Percentiles rank a stretch among this genome's conserved stretches.
Conservation (phyloP, 1,140 invertebrate species). For the Drosophila guanche region DNA sequence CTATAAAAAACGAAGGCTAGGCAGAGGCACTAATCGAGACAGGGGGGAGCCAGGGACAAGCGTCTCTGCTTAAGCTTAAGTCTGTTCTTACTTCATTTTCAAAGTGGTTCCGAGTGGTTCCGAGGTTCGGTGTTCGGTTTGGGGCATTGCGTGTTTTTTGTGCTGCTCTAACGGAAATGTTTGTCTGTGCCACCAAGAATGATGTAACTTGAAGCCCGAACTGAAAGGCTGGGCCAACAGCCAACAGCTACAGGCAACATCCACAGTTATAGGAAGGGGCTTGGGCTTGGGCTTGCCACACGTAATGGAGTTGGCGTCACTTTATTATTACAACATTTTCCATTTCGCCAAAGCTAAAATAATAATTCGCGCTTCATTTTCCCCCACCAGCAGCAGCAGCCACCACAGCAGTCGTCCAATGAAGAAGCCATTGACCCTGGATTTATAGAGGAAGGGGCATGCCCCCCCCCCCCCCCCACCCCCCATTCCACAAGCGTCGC, state of each 20-base stretch:
- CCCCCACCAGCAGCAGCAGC: slow-evolving; percentile 41
- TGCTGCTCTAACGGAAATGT: slow-evolving; percentile 54
- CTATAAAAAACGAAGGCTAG: slow-evolving; percentile 45
- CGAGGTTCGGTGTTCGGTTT: not conserved
- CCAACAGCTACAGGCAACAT: not conserved
- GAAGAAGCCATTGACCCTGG: slow-evolving; percentile 48
- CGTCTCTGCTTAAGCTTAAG: slow-evolving; percentile 21
- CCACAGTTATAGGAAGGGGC: slow-evolving; percentile 25
- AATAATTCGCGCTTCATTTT: slow-evolving; percentile 79
- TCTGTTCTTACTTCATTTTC: slow-evolving; percentile 35
- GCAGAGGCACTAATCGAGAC: not conserved
- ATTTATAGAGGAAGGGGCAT: slow-evolving; percentile 12
- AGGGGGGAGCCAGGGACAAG: too few relatives aligned
- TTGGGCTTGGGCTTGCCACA: slow-evolving; percentile 18
- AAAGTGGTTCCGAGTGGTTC: slow-evolving; percentile 34
- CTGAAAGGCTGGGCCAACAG: not conserved
- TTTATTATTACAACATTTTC: slow-evolving; percentile 80
- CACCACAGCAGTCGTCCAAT: slow-evolving; percentile 28
- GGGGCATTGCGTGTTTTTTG: slow-evolving; percentile 48
- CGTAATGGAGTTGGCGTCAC: slow-evolving; percentile 61
- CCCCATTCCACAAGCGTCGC: not conserved
- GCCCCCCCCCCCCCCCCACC: not conserved
- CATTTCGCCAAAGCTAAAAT: slow-evolving; percentile 74
- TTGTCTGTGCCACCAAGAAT: slow-evolving; percentile 32
- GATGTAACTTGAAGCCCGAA: slow-evolving; percentile 14